A percentile compares a stretch with the other conserved stretches of the same genome.
Evolutionary conservation across 2,113 vertebrate species (phyloP).

Genomic region (Azemiops feae): DNA sequence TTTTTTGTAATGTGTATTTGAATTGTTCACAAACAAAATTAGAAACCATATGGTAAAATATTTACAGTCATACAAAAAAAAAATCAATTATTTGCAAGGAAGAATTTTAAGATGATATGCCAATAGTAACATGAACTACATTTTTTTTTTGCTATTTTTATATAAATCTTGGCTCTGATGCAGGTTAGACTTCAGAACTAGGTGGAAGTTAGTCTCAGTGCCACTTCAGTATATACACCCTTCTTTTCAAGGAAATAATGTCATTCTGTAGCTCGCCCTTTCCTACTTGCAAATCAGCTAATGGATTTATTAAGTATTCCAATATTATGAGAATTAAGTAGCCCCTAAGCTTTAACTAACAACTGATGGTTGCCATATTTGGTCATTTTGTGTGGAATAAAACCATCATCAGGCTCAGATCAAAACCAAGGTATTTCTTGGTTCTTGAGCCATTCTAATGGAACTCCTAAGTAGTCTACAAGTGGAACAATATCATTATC

Average conservation of each 20-base stretch:
- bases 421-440: not conserved
- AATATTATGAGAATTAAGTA: not conserved
- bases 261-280: too few relatives aligned
- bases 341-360: not conserved
- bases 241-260: not conserved
- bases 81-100: not conserved
- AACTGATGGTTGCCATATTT: not conserved
- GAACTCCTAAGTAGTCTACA: not conserved
- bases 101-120: not conserved
- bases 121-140: not conserved
- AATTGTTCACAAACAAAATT: not conserved
- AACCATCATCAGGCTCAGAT: not conserved
- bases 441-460: not conserved
- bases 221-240: not conserved
- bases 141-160: not conserved
- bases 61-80: not conserved
- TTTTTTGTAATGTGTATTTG: not conserved
- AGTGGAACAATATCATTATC: not conserved
- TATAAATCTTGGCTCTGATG: not conserved
- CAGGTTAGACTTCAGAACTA: not conserved
- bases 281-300: not conserved
- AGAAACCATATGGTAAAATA: not conserved
- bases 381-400: not conserved
- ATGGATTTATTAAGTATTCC: not conserved
- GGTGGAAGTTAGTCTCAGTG: not conserved